phyloP scores from a whole-genome alignment of 2,888 invertebrate species.

The Heliconius cydno region DNA sequence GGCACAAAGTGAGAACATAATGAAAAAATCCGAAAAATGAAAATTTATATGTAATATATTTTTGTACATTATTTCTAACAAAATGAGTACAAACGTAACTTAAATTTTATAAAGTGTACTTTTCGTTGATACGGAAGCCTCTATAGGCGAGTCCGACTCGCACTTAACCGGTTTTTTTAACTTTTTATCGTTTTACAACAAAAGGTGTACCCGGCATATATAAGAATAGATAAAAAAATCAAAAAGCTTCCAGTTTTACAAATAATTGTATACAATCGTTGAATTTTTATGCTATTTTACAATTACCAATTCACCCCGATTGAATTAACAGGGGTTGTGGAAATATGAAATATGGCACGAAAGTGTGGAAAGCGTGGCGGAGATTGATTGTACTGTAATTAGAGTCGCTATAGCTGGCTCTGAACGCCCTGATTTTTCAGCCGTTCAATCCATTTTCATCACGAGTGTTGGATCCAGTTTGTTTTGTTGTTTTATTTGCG shows the following conservation, averaged over 20 bases:
- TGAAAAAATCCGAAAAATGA: too few species aligned
- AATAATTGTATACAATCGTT: not conserved
- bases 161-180: too few species aligned
- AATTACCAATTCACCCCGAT: constrained; percentile 6
- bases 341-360: constrained; percentile 10
- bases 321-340: constrained; percentile 9
- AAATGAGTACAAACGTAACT: too few species aligned
- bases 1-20: too few species aligned
- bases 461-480: not conserved
- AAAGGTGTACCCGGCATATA: not conserved
- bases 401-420: constrained; percentile 24
- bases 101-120: too few species aligned
- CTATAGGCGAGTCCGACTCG: too few species aligned
- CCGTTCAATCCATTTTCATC: constrained; percentile 26
- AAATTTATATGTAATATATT: too few species aligned
- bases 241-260: not conserved
- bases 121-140: too few species aligned
- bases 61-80: too few species aligned
- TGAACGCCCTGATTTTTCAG: constrained; percentile 15
- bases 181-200: too few species aligned
- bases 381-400: constrained; percentile 29
- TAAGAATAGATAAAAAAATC: not conserved
- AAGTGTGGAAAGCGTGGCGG: constrained; percentile 14
- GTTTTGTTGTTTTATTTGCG: not conserved
- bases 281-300: not conserved